A percentile compares a stretch with the other conserved stretches of the same genome.
These are phyloP conservation scores for Synanthedon formicaeformis DNA, from an alignment of 2,888 invertebrate species.

Conservation along the genomic window DNA sequence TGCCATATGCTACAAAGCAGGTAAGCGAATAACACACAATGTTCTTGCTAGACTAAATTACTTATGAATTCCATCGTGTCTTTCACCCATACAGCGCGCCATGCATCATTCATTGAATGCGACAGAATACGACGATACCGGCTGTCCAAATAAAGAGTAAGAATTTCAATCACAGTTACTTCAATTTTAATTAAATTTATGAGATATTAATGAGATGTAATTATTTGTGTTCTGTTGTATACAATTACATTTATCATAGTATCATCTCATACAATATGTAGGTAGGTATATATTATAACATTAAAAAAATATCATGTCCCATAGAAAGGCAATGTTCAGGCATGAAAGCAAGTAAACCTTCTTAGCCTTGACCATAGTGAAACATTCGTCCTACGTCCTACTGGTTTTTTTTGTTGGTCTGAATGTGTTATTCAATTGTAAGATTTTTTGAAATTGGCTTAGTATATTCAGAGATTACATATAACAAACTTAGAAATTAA, in stretches of 20 bases:
- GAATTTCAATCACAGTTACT: conserved; percentile 39
- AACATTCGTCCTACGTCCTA: no score
- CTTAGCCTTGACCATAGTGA: no score
- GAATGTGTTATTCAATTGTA: no score
- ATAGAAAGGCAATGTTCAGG: no score
- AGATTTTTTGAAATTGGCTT: no score
- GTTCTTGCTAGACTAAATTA: conserved; percentile 10
- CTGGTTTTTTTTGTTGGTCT: no score
- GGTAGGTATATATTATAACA: no score
- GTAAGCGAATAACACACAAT: conserved; percentile 23
- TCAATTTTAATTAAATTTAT: not conserved
- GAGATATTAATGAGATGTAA: not conserved
- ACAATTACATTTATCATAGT: not conserved
- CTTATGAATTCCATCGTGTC: conserved; percentile 48
- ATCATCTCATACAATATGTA: no score
- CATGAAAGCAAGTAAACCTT: no score
- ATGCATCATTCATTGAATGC: conserved; percentile 12
- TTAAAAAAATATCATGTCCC: no score
- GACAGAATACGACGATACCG: conserved; percentile 21
- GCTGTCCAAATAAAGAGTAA: conserved; percentile 14
- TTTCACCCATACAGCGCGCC: conserved; percentile 18
- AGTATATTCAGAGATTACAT: no score
- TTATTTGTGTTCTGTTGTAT: not conserved
- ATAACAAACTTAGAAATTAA: no score
- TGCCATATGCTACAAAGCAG: conserved; percentile 18